Conservation (phyloP, 92 coral and sea anemone genomes). For the Siderastrea radians region DNA sequence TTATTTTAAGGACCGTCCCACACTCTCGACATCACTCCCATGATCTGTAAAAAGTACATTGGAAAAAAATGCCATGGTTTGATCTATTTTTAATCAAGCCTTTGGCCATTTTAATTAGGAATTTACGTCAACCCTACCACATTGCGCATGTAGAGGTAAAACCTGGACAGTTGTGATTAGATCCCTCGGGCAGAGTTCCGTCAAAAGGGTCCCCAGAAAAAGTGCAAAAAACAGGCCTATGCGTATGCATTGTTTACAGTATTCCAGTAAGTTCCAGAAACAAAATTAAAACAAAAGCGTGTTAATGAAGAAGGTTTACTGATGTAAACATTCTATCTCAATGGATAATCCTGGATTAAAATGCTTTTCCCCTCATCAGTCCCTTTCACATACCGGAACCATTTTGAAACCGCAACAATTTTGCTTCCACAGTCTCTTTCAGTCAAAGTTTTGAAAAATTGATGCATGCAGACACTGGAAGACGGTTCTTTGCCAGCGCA, state of each 20-base stretch:
- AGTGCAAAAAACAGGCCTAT: neutral
- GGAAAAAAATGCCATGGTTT: too few relatives aligned
- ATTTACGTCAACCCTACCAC: neutral
- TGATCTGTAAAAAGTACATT: neutral
- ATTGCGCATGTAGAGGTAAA: constrained; percentile 1
- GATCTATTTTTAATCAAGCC: neutral
- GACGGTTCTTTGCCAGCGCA: too few relatives aligned
- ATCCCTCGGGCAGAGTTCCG: neutral
- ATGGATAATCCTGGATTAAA: neutral
- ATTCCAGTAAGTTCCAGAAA: constrained; percentile 18
- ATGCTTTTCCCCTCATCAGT: too few relatives aligned
- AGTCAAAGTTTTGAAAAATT: too few relatives aligned
- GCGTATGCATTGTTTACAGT: constrained; percentile 5
- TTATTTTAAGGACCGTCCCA: neutral
- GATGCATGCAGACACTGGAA: too few relatives aligned
- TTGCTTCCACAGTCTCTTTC: too few relatives aligned
- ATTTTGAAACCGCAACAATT: too few relatives aligned
- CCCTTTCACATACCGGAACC: too few relatives aligned
- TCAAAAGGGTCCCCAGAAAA: neutral
- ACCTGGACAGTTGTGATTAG: neutral
- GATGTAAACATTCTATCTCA: neutral
- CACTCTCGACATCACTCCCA: neutral
- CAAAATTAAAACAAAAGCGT: neutral
- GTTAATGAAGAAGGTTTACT: neutral
- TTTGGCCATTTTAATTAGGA: neutral